phyloP scores from a whole-genome alignment of 2,888 invertebrate genomes.

The Meganola albula region DNA sequence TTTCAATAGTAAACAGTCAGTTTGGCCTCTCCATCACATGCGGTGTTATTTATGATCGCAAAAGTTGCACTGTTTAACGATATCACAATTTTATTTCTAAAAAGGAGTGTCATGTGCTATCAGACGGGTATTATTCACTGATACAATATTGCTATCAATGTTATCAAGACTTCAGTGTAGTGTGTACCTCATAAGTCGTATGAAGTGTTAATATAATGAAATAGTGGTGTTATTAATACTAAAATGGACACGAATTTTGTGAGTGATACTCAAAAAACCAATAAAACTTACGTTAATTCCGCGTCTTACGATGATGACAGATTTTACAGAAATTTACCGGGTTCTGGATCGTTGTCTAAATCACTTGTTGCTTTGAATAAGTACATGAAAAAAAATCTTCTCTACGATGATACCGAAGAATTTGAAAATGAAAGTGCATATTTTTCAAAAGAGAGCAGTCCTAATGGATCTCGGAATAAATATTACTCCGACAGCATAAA shows the following conservation, averaged over 20 bases:
- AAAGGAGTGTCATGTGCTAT: slow-evolving; percentile 50
- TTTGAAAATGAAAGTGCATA: slow-evolving; percentile 52
- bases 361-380: slow-evolving; percentile 63
- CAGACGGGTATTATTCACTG: slow-evolving; percentile 40
- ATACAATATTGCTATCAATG: slow-evolving; percentile 49
- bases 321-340: slow-evolving; percentile 59
- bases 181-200: slow-evolving; percentile 33
- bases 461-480: slow-evolving; percentile 55
- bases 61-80: no score
- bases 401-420: slow-evolving; percentile 52
- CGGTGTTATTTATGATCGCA: slow-evolving; percentile 41
- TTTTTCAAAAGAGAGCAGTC: slow-evolving; percentile 66
- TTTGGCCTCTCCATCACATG: slow-evolving; percentile 47
- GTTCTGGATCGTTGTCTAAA: slow-evolving; percentile 56
- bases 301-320: slow-evolving; percentile 53
- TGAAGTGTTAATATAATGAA: slow-evolving; percentile 38
- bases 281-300: slow-evolving; percentile 21
- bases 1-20: slow-evolving; percentile 62
- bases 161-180: slow-evolving; percentile 43
- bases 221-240: slow-evolving; percentile 20
- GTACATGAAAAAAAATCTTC: slow-evolving; percentile 64
- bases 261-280: slow-evolving; percentile 23
- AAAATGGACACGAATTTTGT: slow-evolving; percentile 38
- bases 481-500: slow-evolving; percentile 56
- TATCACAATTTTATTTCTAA: no score